Evolutionary conservation across 2,113 vertebrate species (phyloP), one percentile per base, ranked within the genome.

Genomic region (Bubo scandiacus): DNA sequence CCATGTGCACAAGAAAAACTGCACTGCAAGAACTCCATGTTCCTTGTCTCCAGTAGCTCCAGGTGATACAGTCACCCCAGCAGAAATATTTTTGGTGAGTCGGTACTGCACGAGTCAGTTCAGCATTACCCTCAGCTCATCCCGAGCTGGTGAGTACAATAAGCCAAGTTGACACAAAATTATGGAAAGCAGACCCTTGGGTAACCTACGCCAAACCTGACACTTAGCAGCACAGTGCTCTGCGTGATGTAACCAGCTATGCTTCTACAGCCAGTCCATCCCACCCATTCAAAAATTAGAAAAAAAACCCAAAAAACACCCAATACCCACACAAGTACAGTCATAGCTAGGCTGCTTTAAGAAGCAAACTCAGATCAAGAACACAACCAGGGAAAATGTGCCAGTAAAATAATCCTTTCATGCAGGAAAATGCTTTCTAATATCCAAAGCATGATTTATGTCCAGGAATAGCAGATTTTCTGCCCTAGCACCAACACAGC

Each of bases 241-340:
- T 38, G 6, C 0, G 2, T 43, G 79, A 58, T 0, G 0, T 32
- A 23, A 65, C 12, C 75, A 88, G 36, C 59, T 17, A 8, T 4
- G 9, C 0, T 63, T 12, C 70, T 32, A 43, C 38, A 75, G 29
- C 36, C 32, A 61, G 36, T 10, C 18, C 52, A 36, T 11, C 26
- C n/a, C 27, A 86, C 11, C 18, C 0, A 0, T 7, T 12, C n/a
- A 57, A 78, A 86, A 82, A 55, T 0, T 45, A 21, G 0, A 0
- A 3, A 20, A 9, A 13, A 52, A 43, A 23, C 9, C 4, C 4
- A 45, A 45, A 47, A 27, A 10, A 5, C 38, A 88, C 23, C 30
- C 1, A 2, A 61, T 30, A 82, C 1, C 59, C 32, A 54, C 36
- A 72, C 10, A 65, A 54, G 19, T 45, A 70, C 21, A 36, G 10